Evolutionary conservation across 2,888 invertebrate species (phyloP), one percentile per base, ranked within the genome.

Genomic region (Meghimatium bilineatum): DNA sequence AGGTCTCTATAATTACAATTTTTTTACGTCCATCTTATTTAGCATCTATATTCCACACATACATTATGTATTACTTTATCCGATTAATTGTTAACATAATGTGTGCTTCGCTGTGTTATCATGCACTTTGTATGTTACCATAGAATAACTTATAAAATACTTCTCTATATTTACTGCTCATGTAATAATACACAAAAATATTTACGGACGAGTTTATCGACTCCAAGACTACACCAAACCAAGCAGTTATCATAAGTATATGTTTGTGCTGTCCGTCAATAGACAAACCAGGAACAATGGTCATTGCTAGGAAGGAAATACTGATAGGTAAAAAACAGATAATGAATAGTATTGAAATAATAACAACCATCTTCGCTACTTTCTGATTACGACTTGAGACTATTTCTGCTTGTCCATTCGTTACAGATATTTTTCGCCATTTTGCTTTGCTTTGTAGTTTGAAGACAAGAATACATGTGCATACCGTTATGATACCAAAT

Each of bases 151-250:
- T 66, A 32, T 20, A 20, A 36, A 36, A 69, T 23, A 26, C 23
- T 2, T 26, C 20, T 26, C 79, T 63, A 26, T 79, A 79, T 66
- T 63, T 69, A 26, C 69, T 69, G 69, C 69, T 69, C 69, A 69
- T 69, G 26, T 23, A 8, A 26, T 69, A 69, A 32, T 79, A 79
- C 17, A 79, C 60, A 29, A 79, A 79, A n/a, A 79, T 79, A 36
- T 69, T 69, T 5, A 36, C n/a, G 29, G 79, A 36, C 23, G 67
- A 79, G 63, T 79, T 79, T 26, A 49, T n/a, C 12, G 79, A 63
- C n/a, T 79, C 79, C 44, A 79, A 36, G 6, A 67, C 0, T 20
- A 17, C 2, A n/a, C 29, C n/a, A 10, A 67, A 23, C 20, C 60
- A 26, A 10, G 26, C 0, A 2, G 29, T 12, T 14, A 79, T n/a